Evolutionary conservation across 2,888 invertebrate genomes (phyloP).

Genomic region (Drosophila hawaiiensis): DNA sequence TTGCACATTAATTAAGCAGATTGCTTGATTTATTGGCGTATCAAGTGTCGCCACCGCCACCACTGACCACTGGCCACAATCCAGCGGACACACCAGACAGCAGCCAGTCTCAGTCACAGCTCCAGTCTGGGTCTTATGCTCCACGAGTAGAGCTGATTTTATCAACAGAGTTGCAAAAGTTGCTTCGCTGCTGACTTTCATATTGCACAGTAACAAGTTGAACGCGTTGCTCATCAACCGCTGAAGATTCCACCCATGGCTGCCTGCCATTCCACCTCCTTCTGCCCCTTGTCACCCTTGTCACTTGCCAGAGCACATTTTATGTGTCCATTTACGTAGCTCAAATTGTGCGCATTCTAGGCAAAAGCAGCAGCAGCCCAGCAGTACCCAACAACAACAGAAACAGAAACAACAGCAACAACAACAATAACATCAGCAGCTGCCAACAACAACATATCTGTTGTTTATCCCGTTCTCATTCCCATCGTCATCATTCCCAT

Average conservation of each 20-base stretch:
- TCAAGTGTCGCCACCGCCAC: slow-evolving; percentile 81
- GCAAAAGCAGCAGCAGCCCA: slow-evolving; percentile 36
- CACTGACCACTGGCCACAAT: slow-evolving; percentile 13
- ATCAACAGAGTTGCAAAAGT: slow-evolving; percentile 53
- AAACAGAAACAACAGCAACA: slow-evolving; percentile 16
- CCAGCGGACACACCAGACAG: slow-evolving; percentile 14
- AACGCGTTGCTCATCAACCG: slow-evolving; percentile 58
- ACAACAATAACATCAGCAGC: slow-evolving; percentile 19
- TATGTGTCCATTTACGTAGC: slow-evolving; percentile 78
- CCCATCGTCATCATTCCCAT: slow-evolving; percentile 21
- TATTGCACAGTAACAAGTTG: slow-evolving; percentile 51
- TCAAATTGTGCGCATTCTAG: slow-evolving; percentile 75
- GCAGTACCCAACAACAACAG: slow-evolving; percentile 18
- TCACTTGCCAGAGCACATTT: slow-evolving; percentile 59
- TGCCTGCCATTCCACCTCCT: background rate
- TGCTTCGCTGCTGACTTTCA: slow-evolving; percentile 46
- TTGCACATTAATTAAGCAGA: slow-evolving; percentile 86
- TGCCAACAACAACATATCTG: background rate
- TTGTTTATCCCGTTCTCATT: slow-evolving; percentile 34
- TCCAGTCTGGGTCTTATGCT: slow-evolving; percentile 34
- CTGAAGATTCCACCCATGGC: slow-evolving; percentile 19
- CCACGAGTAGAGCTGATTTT: slow-evolving; percentile 64
- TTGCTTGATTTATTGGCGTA: slow-evolving; percentile 85
- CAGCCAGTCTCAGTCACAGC: slow-evolving; percentile 11
- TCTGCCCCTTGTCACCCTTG: background rate